These are phyloP conservation scores for Trichomalopsis sarcophagae DNA, from an alignment of 1,140 invertebrate genomes.

Conservation along the genomic window DNA sequence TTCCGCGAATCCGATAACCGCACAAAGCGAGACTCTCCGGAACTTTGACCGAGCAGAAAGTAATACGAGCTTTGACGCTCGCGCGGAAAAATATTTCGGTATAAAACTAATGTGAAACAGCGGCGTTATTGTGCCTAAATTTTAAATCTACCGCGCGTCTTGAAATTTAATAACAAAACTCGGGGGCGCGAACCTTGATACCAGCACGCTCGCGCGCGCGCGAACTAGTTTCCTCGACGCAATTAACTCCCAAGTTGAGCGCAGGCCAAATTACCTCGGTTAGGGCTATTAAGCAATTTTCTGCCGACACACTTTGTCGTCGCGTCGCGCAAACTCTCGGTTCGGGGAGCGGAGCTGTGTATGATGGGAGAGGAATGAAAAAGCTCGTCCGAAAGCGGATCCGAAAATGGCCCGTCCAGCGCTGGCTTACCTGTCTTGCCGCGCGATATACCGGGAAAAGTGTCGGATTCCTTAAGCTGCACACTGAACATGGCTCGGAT, in stretches of 20 bases:
- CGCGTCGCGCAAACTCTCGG: background rate
- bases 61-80: too few relatives aligned
- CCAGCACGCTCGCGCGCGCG: background rate
- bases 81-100: too few relatives aligned
- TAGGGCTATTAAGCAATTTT: slow-evolving; percentile 8
- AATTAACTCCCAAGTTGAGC: background rate
- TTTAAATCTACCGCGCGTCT: background rate
- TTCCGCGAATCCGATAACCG: background rate
- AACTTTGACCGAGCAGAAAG: background rate
- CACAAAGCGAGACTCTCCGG: background rate
- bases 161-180: background rate
- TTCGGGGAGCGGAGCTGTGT: background rate
- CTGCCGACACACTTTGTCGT: background rate
- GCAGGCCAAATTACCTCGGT: background rate
- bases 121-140: background rate
- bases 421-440: slow-evolving; percentile 70
- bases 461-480: slow-evolving; percentile 69
- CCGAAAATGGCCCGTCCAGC: background rate
- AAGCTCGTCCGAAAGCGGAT: background rate
- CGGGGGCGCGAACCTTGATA: background rate
- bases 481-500: slow-evolving; percentile 70
- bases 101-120: background rate
- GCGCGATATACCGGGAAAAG: slow-evolving; percentile 69
- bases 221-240: background rate
- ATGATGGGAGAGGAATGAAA: background rate